Evolutionary conservation across 2,888 invertebrate species (phyloP).

Genomic region (Syritta pipiens): DNA sequence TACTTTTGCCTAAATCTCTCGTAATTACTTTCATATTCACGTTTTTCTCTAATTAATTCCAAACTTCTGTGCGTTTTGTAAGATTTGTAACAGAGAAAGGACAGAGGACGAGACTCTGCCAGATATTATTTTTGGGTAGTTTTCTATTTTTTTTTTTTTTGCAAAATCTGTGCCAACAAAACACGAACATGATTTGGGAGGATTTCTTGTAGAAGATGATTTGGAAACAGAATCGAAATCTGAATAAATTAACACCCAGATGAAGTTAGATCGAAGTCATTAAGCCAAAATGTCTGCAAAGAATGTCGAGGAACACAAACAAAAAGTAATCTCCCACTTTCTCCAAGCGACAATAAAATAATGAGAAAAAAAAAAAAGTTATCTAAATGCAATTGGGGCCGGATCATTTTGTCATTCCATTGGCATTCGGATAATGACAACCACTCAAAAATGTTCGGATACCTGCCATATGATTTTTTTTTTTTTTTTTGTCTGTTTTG

Average conservation of each 20-base stretch:
- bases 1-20: constrained; percentile 24
- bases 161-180: background rate
- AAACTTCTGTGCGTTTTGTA: constrained; percentile 1
- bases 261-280: too few relatives aligned
- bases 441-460: constrained; percentile 34
- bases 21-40: constrained; percentile 9
- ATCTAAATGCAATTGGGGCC: constrained; percentile 44
- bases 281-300: too few relatives aligned
- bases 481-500: background rate
- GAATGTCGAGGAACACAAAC: background rate
- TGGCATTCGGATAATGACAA: constrained; percentile 46
- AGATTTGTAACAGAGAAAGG: background rate
- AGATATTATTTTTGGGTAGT: constrained; percentile 26
- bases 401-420: constrained; percentile 47
- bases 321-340: constrained; percentile 17
- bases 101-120: constrained; percentile 23
- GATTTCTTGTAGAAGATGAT: too few relatives aligned
- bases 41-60: constrained; percentile 32
- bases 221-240: too few relatives aligned
- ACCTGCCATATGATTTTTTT: constrained; percentile 13
- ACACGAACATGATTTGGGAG: too few relatives aligned
- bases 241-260: too few relatives aligned
- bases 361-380: background rate
- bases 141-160: constrained; percentile 5
- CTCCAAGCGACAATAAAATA: constrained; percentile 18